These are phyloP conservation scores for Halictus quadricinctus DNA, from an alignment of 2,888 invertebrate species.

Conservation along the genomic window DNA sequence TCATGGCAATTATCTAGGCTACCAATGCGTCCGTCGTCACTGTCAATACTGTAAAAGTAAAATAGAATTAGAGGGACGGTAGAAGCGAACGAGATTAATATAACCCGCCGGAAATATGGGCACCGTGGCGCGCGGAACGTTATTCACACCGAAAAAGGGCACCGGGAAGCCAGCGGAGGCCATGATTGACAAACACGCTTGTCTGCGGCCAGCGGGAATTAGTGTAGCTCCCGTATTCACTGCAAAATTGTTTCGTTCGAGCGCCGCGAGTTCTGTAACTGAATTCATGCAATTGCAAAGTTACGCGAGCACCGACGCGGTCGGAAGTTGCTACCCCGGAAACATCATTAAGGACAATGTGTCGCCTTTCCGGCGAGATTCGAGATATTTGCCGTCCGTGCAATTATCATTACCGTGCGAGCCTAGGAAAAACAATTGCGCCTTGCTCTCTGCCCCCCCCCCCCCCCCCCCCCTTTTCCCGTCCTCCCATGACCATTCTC, in stretches of 20 bases:
- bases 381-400: slow-evolving; percentile 37
- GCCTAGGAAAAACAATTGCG: neutral
- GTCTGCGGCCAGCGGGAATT: slow-evolving; percentile 47
- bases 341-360: slow-evolving; percentile 60
- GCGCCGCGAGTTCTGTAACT: slow-evolving; percentile 55
- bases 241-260: slow-evolving; percentile 46
- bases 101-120: slow-evolving; percentile 1
- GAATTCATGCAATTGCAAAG: slow-evolving; percentile 59
- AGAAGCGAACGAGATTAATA: neutral
- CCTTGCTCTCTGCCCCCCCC: neutral
- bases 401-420: slow-evolving; percentile 9
- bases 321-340: slow-evolving; percentile 50
- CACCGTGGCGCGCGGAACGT: neutral
- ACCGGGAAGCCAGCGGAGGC: neutral
- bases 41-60: neutral
- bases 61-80: neutral
- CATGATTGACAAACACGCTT: slow-evolving; percentile 49
- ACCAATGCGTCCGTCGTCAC: neutral
- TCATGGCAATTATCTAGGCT: neutral
- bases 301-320: slow-evolving; percentile 34
- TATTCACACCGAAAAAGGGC: slow-evolving; percentile 5
- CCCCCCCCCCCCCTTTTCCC: neutral
- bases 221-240: slow-evolving; percentile 20
- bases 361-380: slow-evolving; percentile 42
- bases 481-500: neutral